Evolutionary conservation across 2,797 vertebrate species (phyloP).

Genomic region (Geotrypetes seraphini): DNA sequence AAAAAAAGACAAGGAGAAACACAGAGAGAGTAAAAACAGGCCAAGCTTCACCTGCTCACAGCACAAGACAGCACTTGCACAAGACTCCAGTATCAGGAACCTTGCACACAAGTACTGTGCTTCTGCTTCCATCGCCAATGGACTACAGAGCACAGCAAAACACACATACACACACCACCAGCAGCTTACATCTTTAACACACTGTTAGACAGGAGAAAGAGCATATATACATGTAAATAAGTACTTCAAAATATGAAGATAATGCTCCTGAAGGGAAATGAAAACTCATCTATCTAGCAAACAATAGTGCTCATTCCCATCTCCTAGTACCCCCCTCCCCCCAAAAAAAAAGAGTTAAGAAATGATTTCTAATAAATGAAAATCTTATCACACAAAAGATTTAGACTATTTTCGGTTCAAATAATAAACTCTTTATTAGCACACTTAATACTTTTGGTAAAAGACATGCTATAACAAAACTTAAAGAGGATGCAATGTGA

Average conservation of each 20-base stretch:
- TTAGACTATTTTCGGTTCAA: no score
- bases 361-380: no score
- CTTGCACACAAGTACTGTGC: neutral
- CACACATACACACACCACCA: slow-evolving; percentile 3
- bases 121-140: neutral
- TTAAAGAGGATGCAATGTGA: no score
- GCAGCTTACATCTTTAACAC: slow-evolving; percentile 32
- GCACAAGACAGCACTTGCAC: slow-evolving; percentile 19
- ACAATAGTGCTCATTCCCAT: no score
- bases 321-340: slow-evolving; percentile 23
- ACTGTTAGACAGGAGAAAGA: slow-evolving; percentile 8
- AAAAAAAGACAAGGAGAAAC: slow-evolving; percentile 73
- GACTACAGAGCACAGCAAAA: neutral
- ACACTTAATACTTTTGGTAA: no score
- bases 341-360: slow-evolving; percentile 32
- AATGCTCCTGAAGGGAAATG: slow-evolving; percentile 23
- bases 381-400: no score
- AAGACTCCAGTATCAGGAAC: neutral
- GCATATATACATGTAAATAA: neutral
- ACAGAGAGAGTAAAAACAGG: slow-evolving; percentile 81
- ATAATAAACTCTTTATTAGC: no score
- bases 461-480: no score
- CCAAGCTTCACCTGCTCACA: slow-evolving; percentile 70
- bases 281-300: slow-evolving; percentile 28
- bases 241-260: slow-evolving; percentile 3